A percentile compares a stretch with the other conserved stretches of the same genome.
Evolutionary conservation across 2,888 invertebrate species (phyloP).

Genomic region (Campoletis raptor): DNA sequence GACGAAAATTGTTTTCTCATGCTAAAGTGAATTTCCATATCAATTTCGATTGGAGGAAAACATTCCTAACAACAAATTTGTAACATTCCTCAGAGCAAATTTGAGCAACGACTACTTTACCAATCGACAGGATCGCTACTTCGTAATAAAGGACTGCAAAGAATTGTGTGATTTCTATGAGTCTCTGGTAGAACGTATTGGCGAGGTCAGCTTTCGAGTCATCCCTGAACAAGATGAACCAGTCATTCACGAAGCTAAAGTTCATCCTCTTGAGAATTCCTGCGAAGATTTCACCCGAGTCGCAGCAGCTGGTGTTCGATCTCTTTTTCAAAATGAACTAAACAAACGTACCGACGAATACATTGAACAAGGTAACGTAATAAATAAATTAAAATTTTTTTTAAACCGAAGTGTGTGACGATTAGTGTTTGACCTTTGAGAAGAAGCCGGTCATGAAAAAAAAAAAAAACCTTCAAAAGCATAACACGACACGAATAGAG

Average conservation of each 20-base stretch:
- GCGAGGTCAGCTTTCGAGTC: conserved; percentile 87
- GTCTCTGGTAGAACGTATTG: conserved; percentile 89
- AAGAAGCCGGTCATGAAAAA: too few relatives aligned
- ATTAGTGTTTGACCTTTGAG: not conserved
- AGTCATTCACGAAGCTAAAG: conserved; percentile 86
- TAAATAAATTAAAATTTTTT: not conserved
- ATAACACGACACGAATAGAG: too few relatives aligned
- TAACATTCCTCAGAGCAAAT: conserved; percentile 90
- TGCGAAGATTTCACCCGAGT: conserved; percentile 86
- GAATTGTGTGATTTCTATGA: conserved; percentile 93
- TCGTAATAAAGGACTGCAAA: conserved; percentile 92
- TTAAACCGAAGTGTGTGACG: too few relatives aligned
- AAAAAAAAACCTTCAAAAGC: too few relatives aligned
- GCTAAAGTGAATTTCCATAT: too few relatives aligned
- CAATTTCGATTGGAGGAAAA: not conserved
- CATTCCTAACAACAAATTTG: conserved; percentile 36
- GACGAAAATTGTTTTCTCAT: not conserved
- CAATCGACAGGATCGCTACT: conserved; percentile 98
- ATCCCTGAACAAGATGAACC: conserved; percentile 85
- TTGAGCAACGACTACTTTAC: conserved; percentile 99
- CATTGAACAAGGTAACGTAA: conserved; percentile 20
- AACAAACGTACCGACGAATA: conserved; percentile 64
- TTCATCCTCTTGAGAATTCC: conserved; percentile 89
- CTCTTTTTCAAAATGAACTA: conserved; percentile 78
- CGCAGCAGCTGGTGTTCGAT: conserved; percentile 82